Conservation (phyloP, 2,113 vertebrate genomes). For the Centrocercus urophasianus region DNA sequence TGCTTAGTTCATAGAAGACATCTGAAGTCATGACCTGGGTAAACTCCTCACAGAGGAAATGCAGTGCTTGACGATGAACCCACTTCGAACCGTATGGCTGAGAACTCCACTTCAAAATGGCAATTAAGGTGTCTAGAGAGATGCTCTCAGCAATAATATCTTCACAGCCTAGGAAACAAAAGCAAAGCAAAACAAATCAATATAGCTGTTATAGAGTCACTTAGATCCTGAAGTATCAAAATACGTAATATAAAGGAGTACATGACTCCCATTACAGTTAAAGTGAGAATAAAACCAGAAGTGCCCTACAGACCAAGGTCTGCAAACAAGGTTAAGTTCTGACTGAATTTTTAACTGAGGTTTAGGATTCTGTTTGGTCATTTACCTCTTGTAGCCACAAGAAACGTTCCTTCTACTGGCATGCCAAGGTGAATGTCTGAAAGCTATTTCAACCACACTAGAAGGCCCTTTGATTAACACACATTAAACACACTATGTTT, state of each 20-base stretch:
- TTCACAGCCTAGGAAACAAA: slow-evolving; percentile 89
- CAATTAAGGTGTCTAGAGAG: slow-evolving; percentile 93
- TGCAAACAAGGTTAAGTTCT: not conserved
- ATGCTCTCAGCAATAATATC: slow-evolving; percentile 97
- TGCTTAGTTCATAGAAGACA: slow-evolving; percentile 95
- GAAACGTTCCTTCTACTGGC: not conserved
- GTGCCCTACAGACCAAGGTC: not conserved
- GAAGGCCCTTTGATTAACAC: not conserved
- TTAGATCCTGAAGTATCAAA: not conserved
- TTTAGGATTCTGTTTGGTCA: not conserved
- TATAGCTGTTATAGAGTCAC: not conserved
- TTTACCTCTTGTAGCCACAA: not conserved
- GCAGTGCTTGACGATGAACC: slow-evolving; percentile 95
- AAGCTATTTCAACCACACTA: not conserved
- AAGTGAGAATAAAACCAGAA: not conserved
- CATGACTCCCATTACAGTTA: not conserved
- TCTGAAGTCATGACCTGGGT: slow-evolving; percentile 95
- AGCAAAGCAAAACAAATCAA: not conserved
- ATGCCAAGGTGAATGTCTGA: not conserved
- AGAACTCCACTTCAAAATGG: slow-evolving; percentile 98
- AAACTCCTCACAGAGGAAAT: slow-evolving; percentile 99
- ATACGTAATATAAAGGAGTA: not conserved
- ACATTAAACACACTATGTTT: not conserved
- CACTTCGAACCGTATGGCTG: slow-evolving; percentile 98
- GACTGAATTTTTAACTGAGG: not conserved